These are phyloP conservation scores for Diploptera punctata DNA, from an alignment of 2,888 invertebrate genomes.

Conservation along the genomic window DNA sequence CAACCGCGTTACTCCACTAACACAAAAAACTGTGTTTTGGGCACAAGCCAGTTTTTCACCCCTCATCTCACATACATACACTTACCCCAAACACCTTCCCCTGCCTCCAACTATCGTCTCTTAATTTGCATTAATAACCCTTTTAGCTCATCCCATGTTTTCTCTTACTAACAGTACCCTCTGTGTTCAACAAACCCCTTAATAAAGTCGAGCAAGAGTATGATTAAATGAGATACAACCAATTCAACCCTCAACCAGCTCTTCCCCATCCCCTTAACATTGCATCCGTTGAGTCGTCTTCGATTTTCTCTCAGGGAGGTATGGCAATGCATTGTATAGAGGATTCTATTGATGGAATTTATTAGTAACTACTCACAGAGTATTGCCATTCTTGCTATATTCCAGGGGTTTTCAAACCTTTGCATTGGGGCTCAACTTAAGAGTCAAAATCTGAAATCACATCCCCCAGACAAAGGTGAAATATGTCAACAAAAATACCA, in stretches of 20 bases:
- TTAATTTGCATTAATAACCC: conserved; percentile 31
- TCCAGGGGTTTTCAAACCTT: no score
- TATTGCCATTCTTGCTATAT: no score
- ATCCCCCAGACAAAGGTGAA: no score
- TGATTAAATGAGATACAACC: background rate
- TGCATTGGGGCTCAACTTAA: no score
- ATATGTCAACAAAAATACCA: no score
- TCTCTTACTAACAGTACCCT: background rate
- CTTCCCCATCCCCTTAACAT: background rate
- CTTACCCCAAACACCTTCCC: conserved; percentile 15
- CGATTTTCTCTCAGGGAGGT: background rate
- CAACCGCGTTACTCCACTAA: background rate
- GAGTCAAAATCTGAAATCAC: no score
- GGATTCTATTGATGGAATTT: no score
- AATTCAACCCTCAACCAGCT: conserved; percentile 1
- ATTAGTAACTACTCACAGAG: no score
- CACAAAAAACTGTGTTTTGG: conserved; percentile 10
- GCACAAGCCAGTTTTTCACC: conserved; percentile 16
- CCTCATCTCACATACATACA: background rate
- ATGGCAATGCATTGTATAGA: no score
- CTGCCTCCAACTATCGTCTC: background rate
- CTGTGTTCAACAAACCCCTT: conserved; percentile 4
- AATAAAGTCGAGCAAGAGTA: conserved; percentile 11
- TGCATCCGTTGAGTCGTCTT: background rate
- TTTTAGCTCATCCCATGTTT: background rate